phyloP scores from a whole-genome alignment of 1,140 invertebrate genomes.

The Drosophila melanogaster region DNA sequence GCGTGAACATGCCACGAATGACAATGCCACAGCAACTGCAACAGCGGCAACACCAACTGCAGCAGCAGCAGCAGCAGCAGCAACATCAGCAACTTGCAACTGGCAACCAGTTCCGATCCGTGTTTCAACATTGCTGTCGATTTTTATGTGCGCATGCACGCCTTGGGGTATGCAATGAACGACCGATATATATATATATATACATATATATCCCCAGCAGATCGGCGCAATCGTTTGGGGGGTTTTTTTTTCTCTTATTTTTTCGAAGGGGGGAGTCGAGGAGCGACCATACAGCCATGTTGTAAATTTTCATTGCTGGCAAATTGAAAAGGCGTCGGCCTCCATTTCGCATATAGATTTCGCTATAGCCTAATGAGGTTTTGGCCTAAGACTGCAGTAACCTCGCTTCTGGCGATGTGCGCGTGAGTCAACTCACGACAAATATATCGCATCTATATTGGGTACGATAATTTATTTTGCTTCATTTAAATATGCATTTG shows the following conservation, averaged over 20 bases:
- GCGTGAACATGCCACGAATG: constrained; percentile 81
- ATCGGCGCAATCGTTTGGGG: background rate
- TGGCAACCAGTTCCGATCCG: constrained; percentile 52
- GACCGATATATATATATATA: constrained; percentile 16
- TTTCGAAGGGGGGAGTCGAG: background rate
- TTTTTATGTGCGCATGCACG: constrained; percentile 84
- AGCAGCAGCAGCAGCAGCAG: background rate
- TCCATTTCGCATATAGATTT: constrained; percentile 76
- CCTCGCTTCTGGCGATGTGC: constrained; percentile 10
- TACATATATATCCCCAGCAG: background rate
- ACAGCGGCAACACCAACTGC: constrained; percentile 11
- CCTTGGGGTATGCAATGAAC: constrained; percentile 78
- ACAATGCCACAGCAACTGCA: constrained; percentile 62
- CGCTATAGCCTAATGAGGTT: constrained; percentile 71
- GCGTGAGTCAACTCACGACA: constrained; percentile 4
- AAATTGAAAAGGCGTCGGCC: constrained; percentile 81
- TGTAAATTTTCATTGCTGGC: constrained; percentile 82
- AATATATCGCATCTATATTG: background rate
- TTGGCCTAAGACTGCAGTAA: constrained; percentile 42
- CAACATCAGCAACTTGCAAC: constrained; percentile 23
- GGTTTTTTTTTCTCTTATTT: background rate
- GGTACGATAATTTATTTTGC: too few relatives aligned
- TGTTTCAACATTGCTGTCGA: constrained; percentile 73
- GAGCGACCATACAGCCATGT: constrained; percentile 32
- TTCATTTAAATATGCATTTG: too few relatives aligned